Evolutionary conservation across 2,797 vertebrate species (phyloP).

Genomic region (Lagocephalus sceleratus): DNA sequence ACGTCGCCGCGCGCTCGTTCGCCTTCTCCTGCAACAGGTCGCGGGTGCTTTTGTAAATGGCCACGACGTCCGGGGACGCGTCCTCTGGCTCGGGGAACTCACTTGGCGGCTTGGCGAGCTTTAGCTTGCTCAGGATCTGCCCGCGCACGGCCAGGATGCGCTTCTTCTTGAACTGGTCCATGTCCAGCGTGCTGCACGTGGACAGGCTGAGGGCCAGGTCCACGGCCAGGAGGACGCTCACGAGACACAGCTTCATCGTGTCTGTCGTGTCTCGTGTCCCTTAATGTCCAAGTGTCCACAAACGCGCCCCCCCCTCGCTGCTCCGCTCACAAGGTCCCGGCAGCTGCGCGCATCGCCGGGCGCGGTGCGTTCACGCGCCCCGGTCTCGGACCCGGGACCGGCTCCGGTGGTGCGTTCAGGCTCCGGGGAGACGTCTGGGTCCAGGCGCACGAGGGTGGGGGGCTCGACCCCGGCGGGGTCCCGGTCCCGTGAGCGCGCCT

Average conservation of each 20-base stretch:
- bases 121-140: constrained; percentile 96
- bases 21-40: constrained; percentile 96
- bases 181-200: constrained; percentile 95
- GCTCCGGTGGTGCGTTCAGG: too few species aligned
- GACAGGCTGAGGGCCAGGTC: constrained; percentile 88
- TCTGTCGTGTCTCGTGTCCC: constrained; percentile 6
- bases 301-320: too few species aligned
- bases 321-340: constrained; percentile 8
- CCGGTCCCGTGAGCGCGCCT: too few species aligned
- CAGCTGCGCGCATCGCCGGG: not conserved
- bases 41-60: constrained; percentile 96
- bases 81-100: constrained; percentile 91
- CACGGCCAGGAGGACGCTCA: constrained; percentile 85
- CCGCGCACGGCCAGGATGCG: constrained; percentile 94
- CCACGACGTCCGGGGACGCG: constrained; percentile 91
- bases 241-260: constrained; percentile 88
- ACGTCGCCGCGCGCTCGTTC: constrained; percentile 88
- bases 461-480: too few species aligned
- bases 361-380: constrained; percentile 18
- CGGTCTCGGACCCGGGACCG: constrained; percentile 1
- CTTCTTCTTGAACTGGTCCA: constrained; percentile 95
- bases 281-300: not conserved
- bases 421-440: too few species aligned
- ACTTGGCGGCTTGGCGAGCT: constrained; percentile 88
- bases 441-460: too few species aligned